phyloP scores from a whole-genome alignment of 2,888 invertebrate genomes.

The Nebria brevicollis region DNA sequence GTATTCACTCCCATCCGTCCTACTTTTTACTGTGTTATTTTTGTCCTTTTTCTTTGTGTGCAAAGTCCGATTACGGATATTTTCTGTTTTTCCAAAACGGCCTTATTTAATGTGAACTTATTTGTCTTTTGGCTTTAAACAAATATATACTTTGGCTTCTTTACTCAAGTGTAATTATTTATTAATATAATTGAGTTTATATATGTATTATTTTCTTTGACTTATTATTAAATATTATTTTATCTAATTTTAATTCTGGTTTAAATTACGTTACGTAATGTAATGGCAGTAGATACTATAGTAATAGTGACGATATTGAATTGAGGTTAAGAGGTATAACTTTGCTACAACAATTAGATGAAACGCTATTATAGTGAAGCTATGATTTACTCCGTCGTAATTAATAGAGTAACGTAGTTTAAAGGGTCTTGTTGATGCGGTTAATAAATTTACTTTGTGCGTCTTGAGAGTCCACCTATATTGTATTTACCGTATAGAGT shows the following conservation, averaged over 20 bases:
- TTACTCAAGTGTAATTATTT: neutral
- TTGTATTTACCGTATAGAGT: no score
- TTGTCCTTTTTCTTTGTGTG: slow-evolving; percentile 21
- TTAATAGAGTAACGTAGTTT: slow-evolving; percentile 5
- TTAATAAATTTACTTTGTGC: slow-evolving; percentile 12
- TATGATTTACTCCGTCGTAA: neutral
- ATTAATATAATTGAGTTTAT: neutral
- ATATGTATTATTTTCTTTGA: neutral
- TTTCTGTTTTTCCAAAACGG: neutral
- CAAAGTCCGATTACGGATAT: neutral
- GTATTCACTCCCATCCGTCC: slow-evolving; percentile 29
- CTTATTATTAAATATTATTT: neutral
- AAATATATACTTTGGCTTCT: neutral
- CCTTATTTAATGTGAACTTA: neutral
- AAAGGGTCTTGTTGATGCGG: neutral
- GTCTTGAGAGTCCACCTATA: no score
- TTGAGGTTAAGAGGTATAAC: neutral
- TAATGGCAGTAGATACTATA: neutral
- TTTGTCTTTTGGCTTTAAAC: neutral
- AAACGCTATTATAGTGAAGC: neutral
- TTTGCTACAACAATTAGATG: neutral
- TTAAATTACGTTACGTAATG: neutral
- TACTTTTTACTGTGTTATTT: slow-evolving; percentile 18
- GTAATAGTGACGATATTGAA: neutral
- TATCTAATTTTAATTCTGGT: neutral